Conservation (phyloP, 2,797 vertebrate species). For the Poecilia velifera region DNA sequence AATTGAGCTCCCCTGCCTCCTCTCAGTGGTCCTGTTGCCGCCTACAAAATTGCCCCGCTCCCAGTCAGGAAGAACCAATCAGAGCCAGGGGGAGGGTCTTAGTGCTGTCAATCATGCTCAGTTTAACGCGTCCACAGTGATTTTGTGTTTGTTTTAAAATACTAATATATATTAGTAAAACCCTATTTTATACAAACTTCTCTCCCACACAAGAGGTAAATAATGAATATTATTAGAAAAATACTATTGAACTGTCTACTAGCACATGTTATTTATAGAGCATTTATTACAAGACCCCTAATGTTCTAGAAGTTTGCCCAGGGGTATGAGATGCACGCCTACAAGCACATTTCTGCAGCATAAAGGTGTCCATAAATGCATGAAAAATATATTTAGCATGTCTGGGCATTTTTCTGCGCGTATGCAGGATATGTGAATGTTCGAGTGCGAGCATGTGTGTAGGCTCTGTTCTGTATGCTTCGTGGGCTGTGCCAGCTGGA, state of each 20-base stretch:
- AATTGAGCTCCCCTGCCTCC: no score
- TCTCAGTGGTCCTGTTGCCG: no score
- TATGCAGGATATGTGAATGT: slow-evolving; percentile 31
- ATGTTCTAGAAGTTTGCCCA: neutral
- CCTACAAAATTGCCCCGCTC: no score
- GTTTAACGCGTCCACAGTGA: neutral
- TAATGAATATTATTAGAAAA: neutral
- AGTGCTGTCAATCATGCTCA: no score
- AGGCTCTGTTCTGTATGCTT: slow-evolving; percentile 75
- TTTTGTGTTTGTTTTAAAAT: neutral
- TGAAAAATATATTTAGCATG: slow-evolving; percentile 37
- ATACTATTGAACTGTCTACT: neutral
- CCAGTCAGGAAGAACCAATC: no score
- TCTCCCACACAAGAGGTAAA: neutral
- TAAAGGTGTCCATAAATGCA: slow-evolving; percentile 14
- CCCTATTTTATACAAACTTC: neutral
- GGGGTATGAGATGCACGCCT: neutral
- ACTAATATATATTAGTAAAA: neutral
- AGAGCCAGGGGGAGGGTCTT: no score
- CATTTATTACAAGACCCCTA: neutral
- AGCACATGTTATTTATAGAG: neutral
- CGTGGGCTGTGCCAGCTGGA: slow-evolving; percentile 75
- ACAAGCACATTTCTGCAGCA: slow-evolving; percentile 26
- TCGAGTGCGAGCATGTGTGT: slow-evolving; percentile 41
- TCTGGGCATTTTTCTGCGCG: slow-evolving; percentile 18